Conservation (phyloP, 2,113 vertebrate species). For the Orthonyx spaldingii region DNA sequence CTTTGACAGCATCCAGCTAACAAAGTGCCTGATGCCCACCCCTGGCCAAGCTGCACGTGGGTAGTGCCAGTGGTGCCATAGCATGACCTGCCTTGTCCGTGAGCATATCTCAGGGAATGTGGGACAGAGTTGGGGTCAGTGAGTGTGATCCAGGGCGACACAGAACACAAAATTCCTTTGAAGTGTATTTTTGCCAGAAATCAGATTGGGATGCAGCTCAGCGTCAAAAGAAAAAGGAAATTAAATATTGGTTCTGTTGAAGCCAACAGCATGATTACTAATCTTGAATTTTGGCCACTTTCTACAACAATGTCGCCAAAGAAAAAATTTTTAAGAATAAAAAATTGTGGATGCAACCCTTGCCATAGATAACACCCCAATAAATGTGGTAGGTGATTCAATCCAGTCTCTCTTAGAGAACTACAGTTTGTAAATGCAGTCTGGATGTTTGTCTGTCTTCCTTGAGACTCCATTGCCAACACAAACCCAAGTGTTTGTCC, state of each 20-base stretch:
- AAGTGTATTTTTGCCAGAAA: neutral
- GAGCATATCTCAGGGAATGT: neutral
- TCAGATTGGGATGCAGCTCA: neutral
- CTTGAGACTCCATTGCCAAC: neutral
- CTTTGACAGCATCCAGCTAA: neutral
- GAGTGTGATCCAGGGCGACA: neutral
- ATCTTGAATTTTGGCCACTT: neutral
- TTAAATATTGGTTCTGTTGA: neutral
- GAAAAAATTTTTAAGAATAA: neutral
- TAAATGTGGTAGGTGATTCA: neutral
- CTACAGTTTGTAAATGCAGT: neutral
- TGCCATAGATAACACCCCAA: neutral
- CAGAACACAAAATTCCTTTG: neutral
- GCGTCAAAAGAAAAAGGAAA: neutral
- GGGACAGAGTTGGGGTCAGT: neutral
- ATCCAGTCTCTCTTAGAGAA: neutral
- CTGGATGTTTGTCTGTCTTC: neutral
- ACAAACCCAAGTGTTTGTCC: neutral
- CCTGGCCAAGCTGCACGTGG: neutral
- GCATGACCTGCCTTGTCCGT: neutral
- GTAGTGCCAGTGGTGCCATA: neutral
- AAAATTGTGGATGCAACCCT: neutral
- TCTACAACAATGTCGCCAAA: neutral
- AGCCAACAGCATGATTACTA: neutral
- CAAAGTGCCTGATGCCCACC: accelerated